These are phyloP conservation scores for Hermetia illucens DNA, from an alignment of 1,140 invertebrate genomes.

Conservation along the genomic window DNA sequence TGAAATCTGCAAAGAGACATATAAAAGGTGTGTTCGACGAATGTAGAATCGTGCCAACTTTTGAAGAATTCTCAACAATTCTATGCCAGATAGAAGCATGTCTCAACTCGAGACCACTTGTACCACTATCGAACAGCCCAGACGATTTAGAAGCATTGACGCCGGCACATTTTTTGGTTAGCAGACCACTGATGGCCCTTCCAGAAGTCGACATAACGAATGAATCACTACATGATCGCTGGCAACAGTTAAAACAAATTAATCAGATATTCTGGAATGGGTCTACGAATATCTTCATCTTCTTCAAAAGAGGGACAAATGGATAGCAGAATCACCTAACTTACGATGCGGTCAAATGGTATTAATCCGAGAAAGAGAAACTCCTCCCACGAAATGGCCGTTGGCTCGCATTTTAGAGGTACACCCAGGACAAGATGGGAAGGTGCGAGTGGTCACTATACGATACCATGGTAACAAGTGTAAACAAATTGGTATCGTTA, in stretches of 20 bases:
- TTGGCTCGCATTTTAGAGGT: slow-evolving; percentile 11
- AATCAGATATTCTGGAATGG: slow-evolving; percentile 4
- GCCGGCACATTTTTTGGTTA: slow-evolving; percentile 25
- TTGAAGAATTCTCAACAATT: slow-evolving; percentile 12
- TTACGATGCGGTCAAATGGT: slow-evolving; percentile 15
- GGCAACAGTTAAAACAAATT: not conserved
- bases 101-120: slow-evolving; percentile 13
- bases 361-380: slow-evolving; percentile 10
- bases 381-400: slow-evolving; percentile 16
- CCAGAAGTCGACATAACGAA: slow-evolving; percentile 11
- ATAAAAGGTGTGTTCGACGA: slow-evolving; percentile 10
- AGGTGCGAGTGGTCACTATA: slow-evolving; percentile 7
- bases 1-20: slow-evolving; percentile 13
- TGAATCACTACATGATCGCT: not conserved
- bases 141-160: slow-evolving; percentile 14
- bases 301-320: too few species aligned
- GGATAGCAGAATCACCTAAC: slow-evolving; percentile 2
- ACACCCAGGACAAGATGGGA: slow-evolving; percentile 10
- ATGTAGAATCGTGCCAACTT: slow-evolving; percentile 8
- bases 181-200: slow-evolving; percentile 12
- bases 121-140: slow-evolving; percentile 12
- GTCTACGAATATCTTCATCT: too few species aligned
- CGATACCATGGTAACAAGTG: too few species aligned
- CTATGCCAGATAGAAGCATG: slow-evolving; percentile 13
- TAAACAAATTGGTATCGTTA: too few species aligned